Evolutionary conservation across 1,140 invertebrate genomes (phyloP).

Genomic region (Nasonia longicornis): DNA sequence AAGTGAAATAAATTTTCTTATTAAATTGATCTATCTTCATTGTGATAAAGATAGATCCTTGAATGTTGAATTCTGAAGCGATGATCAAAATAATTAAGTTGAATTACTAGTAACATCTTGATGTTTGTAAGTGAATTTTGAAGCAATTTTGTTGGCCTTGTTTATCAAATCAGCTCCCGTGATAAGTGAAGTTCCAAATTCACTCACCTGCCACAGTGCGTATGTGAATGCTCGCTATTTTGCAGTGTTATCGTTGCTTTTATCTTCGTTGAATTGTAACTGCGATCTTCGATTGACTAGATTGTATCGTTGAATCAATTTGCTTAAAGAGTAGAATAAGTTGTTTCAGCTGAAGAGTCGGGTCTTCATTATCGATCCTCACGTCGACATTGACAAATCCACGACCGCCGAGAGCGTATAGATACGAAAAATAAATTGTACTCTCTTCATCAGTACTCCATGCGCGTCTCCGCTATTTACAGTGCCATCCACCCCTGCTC

Average conservation of each 20-base stretch:
- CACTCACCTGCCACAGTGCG: neutral
- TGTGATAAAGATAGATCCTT: neutral
- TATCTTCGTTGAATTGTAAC: too few species aligned
- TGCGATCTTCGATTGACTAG: too few species aligned
- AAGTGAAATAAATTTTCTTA: neutral
- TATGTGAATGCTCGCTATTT: neutral
- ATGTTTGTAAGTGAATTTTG: neutral
- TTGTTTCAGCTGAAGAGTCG: neutral
- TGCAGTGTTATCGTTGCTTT: neutral
- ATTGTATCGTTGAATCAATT: neutral
- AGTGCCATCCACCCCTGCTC: neutral
- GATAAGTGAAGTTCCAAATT: neutral
- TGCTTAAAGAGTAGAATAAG: neutral
- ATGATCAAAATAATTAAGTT: too few species aligned
- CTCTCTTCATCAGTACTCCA: slow-evolving; percentile 59
- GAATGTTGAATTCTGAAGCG: neutral
- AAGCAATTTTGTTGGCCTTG: neutral
- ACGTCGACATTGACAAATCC: neutral
- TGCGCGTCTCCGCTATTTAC: slow-evolving; percentile 41
- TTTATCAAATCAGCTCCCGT: neutral
- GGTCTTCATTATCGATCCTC: slow-evolving; percentile 8
- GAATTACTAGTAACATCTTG: neutral
- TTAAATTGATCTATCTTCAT: neutral
- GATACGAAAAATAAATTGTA: slow-evolving; percentile 52
- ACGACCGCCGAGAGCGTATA: slow-evolving; percentile 14